Conservation (phyloP, 2,113 vertebrate species). For the Lepidothrix coronata region DNA sequence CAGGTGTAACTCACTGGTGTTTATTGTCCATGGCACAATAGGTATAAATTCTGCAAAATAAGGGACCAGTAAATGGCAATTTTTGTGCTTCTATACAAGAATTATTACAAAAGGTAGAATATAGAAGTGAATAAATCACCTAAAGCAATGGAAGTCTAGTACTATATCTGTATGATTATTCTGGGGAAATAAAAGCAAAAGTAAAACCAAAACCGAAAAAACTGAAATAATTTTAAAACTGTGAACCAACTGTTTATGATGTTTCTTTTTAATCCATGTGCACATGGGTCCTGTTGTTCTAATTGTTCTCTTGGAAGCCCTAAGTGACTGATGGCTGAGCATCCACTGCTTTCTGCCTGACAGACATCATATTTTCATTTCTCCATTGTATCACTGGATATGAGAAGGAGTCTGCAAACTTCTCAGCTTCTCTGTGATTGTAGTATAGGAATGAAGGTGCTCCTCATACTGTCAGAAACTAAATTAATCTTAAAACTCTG, state of each 20-base stretch:
- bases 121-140: not conserved
- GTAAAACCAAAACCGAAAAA: not conserved
- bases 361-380: not conserved
- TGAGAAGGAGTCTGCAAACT: not conserved
- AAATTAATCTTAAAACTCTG: not conserved
- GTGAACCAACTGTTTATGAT: not conserved
- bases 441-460: not conserved
- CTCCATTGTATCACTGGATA: not conserved
- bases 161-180: not conserved
- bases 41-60: not conserved
- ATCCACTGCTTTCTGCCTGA: not conserved
- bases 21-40: not conserved
- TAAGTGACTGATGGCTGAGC: not conserved
- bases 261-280: not conserved
- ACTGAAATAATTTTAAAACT: not conserved
- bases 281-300: fast-evolving
- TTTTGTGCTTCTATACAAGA: not conserved
- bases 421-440: not conserved
- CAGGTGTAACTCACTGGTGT: not conserved
- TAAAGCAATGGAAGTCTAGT: not conserved
- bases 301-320: fast-evolving
- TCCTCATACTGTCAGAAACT: not conserved
- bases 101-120: not conserved
- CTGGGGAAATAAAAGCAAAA: too few species aligned
- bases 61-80: not conserved